Evolutionary conservation across 2,888 invertebrate genomes (phyloP).

Genomic region (Clivina fossor): DNA sequence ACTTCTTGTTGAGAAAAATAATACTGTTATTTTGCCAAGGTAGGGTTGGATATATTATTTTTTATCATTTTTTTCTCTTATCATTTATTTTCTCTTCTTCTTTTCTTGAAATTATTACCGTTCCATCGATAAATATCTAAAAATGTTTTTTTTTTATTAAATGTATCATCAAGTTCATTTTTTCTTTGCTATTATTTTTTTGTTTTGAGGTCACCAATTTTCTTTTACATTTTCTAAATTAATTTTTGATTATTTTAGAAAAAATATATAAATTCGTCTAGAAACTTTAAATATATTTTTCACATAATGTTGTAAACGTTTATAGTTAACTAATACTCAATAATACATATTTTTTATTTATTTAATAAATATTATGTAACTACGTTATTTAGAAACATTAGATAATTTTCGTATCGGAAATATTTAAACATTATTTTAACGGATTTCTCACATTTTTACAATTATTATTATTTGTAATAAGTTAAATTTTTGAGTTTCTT

Average conservation of each 20-base stretch:
- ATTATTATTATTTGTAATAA: too few relatives aligned
- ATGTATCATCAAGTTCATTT: not conserved
- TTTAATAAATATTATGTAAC: too few relatives aligned
- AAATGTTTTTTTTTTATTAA: not conserved
- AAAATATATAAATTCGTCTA: not conserved
- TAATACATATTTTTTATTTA: too few relatives aligned
- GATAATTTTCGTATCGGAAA: too few relatives aligned
- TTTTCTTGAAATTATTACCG: not conserved
- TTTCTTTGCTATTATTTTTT: not conserved
- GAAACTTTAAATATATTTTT: too few relatives aligned
- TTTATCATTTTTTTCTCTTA: not conserved
- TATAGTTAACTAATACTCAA: too few relatives aligned
- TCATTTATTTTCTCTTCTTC: not conserved
- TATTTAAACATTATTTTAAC: too few relatives aligned
- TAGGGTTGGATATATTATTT: constrained; percentile 39
- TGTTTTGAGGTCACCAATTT: not conserved
- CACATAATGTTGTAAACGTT: too few relatives aligned
- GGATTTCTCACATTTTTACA: too few relatives aligned
- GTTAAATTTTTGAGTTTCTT: too few relatives aligned
- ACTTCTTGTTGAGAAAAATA: constrained; percentile 48
- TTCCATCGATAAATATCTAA: not conserved
- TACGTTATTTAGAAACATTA: too few relatives aligned
- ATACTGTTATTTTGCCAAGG: constrained; percentile 52
- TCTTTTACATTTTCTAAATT: not conserved
- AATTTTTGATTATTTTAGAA: not conserved